Base-by-base conservation (phyloP, 2,113 vertebrate species). In the Rhea americana region DNA sequence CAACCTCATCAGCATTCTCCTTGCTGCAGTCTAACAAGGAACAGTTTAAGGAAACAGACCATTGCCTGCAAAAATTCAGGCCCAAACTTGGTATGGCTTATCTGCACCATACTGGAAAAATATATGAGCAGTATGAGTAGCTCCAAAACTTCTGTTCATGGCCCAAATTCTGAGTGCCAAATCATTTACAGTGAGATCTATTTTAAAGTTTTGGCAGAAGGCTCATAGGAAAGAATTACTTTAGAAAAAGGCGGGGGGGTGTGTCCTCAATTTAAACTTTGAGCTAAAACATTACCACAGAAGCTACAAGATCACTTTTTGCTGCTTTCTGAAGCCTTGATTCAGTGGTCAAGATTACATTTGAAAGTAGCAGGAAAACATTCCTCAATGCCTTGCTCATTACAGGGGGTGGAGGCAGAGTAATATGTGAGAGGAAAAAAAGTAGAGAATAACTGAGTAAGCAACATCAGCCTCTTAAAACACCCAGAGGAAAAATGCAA, bases 91-190 rank as follows among this genome's bases (percentile, higher is more conserved):
- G 12, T 39, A 47, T 48, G 26, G n/a, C 6, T 88, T 18, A 72
- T 43, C n/a, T 47, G 37, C 66, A 55, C 59, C 61, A 68, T 59
- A 47, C 14, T 2, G 43, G 21, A 41, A 62, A 3, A 3, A 56
- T 32, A 48, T 20, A 68, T 1, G 11, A 32, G 50, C 30, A 4
- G 6, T 4, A 3, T 30, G 12, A 67, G n/a, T 0, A 0, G 25
- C 17, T 81, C 37, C 26, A 55, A 41, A 86, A 63, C 26, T n/a
- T 43, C 20, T 75, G 19, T 37, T 65, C 17, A 10, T 0, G 2
- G 45, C 48, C 37, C 61, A 71, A 67, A 78, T 81, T 63, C 41
- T 47, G n/a, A 84, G 63, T 55, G 51, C 9, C 28, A 11, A 39
- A 12, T 53, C 24, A 14, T 59, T 86, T 58, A 19, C 24, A 62